phyloP scores from a whole-genome alignment of 2,797 vertebrate genomes.

The Danio albolineatus region DNA sequence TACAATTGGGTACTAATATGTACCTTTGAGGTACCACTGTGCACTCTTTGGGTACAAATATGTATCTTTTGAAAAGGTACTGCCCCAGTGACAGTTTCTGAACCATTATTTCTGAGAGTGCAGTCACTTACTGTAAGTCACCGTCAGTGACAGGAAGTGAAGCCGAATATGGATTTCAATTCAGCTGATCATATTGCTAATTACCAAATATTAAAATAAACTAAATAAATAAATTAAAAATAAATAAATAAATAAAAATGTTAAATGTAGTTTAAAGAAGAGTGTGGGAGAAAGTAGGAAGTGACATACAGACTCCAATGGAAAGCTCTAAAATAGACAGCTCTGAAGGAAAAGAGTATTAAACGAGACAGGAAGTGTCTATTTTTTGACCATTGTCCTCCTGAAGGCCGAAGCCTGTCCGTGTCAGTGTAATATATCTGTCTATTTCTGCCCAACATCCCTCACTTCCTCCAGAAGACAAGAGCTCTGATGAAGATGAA shows the following conservation, averaged over 20 bases:
- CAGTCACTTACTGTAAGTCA: no score
- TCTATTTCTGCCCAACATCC: background rate
- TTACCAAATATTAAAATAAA: background rate
- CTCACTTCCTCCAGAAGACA: slow-evolving; percentile 14
- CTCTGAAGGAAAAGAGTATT: background rate
- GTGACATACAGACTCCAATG: background rate
- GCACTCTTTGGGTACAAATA: no score
- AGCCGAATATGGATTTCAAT: no score
- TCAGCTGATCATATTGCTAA: background rate
- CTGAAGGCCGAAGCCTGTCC: background rate
- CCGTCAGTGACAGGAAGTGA: no score
- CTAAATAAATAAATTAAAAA: no score
- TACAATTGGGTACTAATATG: no score
- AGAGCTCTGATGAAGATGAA: slow-evolving; percentile 24
- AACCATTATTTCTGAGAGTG: no score
- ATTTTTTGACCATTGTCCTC: slow-evolving; percentile 43
- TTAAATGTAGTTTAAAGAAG: background rate
- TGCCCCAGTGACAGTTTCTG: no score
- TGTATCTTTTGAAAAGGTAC: no score
- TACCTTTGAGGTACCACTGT: no score
- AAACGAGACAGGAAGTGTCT: slow-evolving; percentile 7
- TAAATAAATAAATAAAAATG: background rate
- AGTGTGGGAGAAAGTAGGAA: background rate
- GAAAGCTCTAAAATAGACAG: slow-evolving; percentile 10
- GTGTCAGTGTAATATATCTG: background rate